Percentiles rank a stretch among this genome's conserved stretches.
Evolutionary conservation across 1,140 invertebrate species (phyloP).

Genomic region (Drosophila ambigua): DNA sequence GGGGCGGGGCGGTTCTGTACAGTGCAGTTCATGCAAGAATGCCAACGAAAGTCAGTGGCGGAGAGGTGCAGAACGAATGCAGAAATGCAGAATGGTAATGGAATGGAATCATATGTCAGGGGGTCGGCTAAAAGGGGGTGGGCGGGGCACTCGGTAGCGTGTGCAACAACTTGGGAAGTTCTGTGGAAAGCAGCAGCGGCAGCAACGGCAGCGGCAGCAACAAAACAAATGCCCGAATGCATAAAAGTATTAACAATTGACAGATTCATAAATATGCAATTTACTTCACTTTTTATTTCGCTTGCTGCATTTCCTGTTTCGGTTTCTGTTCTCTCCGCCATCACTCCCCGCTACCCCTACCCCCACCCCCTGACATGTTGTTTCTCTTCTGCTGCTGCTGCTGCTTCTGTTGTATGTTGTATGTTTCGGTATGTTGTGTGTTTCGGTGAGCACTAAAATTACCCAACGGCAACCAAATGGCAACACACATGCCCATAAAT

Average conservation of each 20-base stretch:
- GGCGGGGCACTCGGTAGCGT: slow-evolving; percentile 1
- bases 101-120: slow-evolving; percentile 65
- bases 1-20: slow-evolving; percentile 7
- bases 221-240: slow-evolving; percentile 51
- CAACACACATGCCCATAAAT: slow-evolving; percentile 82
- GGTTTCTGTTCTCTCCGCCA: slow-evolving; percentile 28
- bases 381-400: too few species aligned
- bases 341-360: slow-evolving; percentile 20
- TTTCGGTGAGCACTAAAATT: slow-evolving; percentile 75
- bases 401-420: slow-evolving; percentile 28
- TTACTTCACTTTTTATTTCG: slow-evolving; percentile 79
- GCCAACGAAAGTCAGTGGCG: slow-evolving; percentile 36
- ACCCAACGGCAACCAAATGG: slow-evolving; percentile 81
- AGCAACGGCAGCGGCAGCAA: slow-evolving; percentile 10
- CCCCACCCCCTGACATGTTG: not conserved
- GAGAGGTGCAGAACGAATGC: slow-evolving; percentile 40
- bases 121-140: slow-evolving; percentile 14
- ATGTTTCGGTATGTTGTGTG: slow-evolving; percentile 23
- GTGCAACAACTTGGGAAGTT: slow-evolving; percentile 68
- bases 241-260: slow-evolving; percentile 82
- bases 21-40: slow-evolving; percentile 59
- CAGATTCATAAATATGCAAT: slow-evolving; percentile 84
- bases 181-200: slow-evolving; percentile 56
- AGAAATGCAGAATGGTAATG: slow-evolving; percentile 49
- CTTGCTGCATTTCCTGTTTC: slow-evolving; percentile 78